Percentiles rank a stretch among this genome's conserved stretches.
These are phyloP conservation scores for Nephila pilipes DNA, from an alignment of 1,140 invertebrate species.

Conservation along the genomic window DNA sequence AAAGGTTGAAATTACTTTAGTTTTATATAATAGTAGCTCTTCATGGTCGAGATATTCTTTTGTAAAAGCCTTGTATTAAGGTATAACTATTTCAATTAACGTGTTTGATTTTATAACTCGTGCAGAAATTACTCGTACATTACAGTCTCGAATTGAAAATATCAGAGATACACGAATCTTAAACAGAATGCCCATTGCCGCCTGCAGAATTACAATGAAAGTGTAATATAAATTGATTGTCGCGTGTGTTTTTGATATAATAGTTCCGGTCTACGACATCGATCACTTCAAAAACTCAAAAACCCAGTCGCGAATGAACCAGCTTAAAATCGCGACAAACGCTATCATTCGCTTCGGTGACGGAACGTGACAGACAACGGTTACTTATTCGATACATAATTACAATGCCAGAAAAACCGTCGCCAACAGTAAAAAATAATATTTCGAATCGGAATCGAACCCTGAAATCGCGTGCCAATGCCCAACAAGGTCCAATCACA, in stretches of 20 bases:
- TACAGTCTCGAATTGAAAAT: too few relatives aligned
- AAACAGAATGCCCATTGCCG: too few relatives aligned
- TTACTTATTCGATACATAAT: constrained; percentile 20
- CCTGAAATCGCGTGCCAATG: not conserved
- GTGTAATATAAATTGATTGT: not conserved
- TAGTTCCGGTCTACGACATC: not conserved
- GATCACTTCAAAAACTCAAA: not conserved
- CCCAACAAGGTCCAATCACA: constrained; percentile 3
- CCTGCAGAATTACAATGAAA: too few relatives aligned
- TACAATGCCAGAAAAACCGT: not conserved
- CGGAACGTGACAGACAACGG: constrained; percentile 36
- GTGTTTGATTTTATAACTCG: too few relatives aligned
- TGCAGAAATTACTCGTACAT: too few relatives aligned
- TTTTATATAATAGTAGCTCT: too few relatives aligned
- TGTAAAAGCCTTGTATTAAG: too few relatives aligned
- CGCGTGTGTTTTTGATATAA: not conserved
- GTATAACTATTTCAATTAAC: too few relatives aligned
- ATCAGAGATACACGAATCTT: too few relatives aligned
- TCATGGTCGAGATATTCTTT: too few relatives aligned
- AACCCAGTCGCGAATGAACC: not conserved
- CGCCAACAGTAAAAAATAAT: too few relatives aligned
- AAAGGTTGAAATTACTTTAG: too few relatives aligned
- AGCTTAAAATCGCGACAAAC: not conserved
- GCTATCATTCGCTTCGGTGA: not conserved
- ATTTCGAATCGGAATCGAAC: not conserved